Evolutionary conservation across 2,113 vertebrate species (phyloP), one percentile per base, ranked within the genome.

Genomic region (Micromys minutus): DNA sequence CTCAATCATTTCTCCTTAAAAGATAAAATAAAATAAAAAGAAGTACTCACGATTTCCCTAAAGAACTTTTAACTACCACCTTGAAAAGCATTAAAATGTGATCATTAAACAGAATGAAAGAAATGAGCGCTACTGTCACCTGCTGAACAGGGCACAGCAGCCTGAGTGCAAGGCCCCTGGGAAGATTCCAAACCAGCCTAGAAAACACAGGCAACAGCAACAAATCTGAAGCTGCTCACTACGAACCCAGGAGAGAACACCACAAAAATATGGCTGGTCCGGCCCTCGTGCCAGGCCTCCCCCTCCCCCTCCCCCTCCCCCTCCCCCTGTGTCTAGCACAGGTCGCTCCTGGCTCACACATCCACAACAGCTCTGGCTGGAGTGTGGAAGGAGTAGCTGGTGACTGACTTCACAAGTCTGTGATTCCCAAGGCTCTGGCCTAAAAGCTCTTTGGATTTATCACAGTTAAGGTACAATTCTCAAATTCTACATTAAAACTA

Each of bases 11-110:
- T 87, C 63, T 93, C 34, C 26, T 93, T 83, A 81, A 67, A 50
- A 84, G n/a, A n/a, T n/a, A n/a, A 84, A 77, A 92, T 94, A 79
- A 45, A 77, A 26, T 86, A 52, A 59, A 72, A 84, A 80, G 93
- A 94, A 85, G 76, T 39, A 36, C 5, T 5, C 24, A 31, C 93
- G 34, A 76, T 7, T 85, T 89, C 52, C 75, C 16, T 67, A 61
- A 72, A 29, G 22, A 39, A 50, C 7, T 39, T n/a, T 47, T 72
- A 80, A 39, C 34, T 77, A 83, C 3, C 19, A 63, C 29, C 63
- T 15, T 36, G 50, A 85, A 72, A 61, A 61, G 24, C 22, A n/a
- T 15, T 29, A 16, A 76, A 19, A 34, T 24, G 34, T 47, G 59
- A 39, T 24, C 24, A n/a, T 12, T 52, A 57, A 61, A 74, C 29